Evolutionary conservation across 2,888 invertebrate species (phyloP), one percentile per base, ranked within the genome.

Genomic region (Cataglyphis cursor): DNA sequence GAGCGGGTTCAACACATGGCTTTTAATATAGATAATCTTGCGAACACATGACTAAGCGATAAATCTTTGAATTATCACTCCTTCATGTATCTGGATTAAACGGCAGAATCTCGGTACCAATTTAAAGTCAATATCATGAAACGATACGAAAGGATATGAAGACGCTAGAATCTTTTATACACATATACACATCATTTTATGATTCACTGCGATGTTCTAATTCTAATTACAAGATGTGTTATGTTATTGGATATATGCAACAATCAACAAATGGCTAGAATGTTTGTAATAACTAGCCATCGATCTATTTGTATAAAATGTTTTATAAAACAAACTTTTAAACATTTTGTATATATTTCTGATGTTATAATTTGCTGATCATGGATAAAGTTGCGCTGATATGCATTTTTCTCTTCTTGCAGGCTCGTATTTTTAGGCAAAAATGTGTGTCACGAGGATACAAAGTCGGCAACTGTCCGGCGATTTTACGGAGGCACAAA

Each of bases 1-100:
- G 48, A 28, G 65, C 57, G 64, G 81, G 70, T 82, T 78, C 72
- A 86, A 85, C 87, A 86, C 86, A 83, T 89, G 89, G 90, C 87
- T 87, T 84, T 85, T 81, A 82, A 65, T 65, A 57, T 35, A 51
- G 90, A 90, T 87, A 87, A 64, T 82, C 82, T 44, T 18, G 61
- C 28, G 48, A 85, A 87, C 82, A 41, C 41, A 44, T 12, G 82
- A 87, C 84, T 74, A 82, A 62, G 41, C 80, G 18, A 64, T 86
- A 88, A 85, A 86, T 90, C 85, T 82, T 24, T 15, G 21, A 73
- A 48, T 84, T 87, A 82, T 82, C 72, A 62, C 59, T 81, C 0
- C 10, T 15, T 61, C 41, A 35, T 64, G 65, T 28, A 86, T 84
- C 85, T 74, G 72, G 85, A 62, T 75, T 48, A 61, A 64, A 35